Conservation (phyloP, 1,140 invertebrate species). For the Pentalonia nigronervosa region DNA sequence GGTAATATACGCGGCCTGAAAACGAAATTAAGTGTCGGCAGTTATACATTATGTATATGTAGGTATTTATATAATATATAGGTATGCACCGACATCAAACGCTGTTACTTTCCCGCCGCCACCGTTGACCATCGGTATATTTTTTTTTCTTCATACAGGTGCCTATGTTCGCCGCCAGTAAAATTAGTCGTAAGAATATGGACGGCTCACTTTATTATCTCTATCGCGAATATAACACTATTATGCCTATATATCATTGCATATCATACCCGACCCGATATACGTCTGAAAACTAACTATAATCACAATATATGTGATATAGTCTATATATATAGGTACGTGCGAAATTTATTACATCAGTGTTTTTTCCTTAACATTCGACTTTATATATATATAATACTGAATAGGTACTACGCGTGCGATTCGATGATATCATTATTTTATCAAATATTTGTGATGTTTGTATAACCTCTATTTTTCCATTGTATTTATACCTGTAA, state of each 20-base stretch:
- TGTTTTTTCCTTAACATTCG: not conserved
- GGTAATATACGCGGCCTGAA: constrained; percentile 11
- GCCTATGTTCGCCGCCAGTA: not conserved
- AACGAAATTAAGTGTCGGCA: constrained; percentile 2
- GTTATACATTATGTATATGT: not conserved
- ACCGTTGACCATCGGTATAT: not conserved
- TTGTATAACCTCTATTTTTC: not conserved
- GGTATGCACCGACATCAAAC: not conserved
- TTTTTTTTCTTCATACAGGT: not conserved
- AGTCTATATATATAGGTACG: not conserved
- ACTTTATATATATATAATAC: not conserved
- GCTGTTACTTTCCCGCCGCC: not conserved
- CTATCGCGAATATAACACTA: not conserved
- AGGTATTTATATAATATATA: not conserved
- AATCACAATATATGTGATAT: not conserved
- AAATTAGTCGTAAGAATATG: not conserved
- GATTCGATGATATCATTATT: not conserved
- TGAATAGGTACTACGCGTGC: not conserved
- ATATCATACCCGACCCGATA: not conserved
- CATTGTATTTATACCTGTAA: not conserved
- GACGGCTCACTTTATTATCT: not conserved
- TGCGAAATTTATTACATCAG: not conserved
- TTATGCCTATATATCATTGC: too few species aligned
- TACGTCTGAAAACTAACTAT: not conserved
- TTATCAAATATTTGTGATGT: not conserved